A percentile compares a stretch with the other conserved stretches of the same genome.
phyloP scores from a whole-genome alignment of 2,113 vertebrate genomes.

The Sinocyclocheilus anophthalmus region DNA sequence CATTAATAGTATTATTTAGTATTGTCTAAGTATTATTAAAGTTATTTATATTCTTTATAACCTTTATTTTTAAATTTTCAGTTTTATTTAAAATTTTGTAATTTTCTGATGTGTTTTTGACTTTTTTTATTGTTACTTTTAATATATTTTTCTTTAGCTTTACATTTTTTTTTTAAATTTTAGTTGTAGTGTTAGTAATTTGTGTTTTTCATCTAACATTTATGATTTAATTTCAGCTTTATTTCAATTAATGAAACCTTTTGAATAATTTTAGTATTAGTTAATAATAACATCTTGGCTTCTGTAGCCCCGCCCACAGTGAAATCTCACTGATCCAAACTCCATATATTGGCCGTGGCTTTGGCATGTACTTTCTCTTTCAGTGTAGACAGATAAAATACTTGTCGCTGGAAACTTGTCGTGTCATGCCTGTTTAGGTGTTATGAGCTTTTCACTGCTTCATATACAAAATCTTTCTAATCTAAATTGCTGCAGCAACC shows the following conservation, averaged over 20 bases:
- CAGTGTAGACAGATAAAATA: neutral
- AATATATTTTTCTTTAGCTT: neutral
- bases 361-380: neutral
- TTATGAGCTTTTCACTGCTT: neutral
- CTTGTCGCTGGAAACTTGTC: neutral
- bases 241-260: neutral
- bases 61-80: neutral
- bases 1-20: neutral
- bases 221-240: neutral
- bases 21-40: no score
- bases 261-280: neutral
- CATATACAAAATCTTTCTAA: neutral
- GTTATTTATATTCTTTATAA: no score
- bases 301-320: neutral
- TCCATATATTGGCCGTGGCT: neutral
- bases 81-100: neutral
- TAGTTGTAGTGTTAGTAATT: neutral
- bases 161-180: neutral
- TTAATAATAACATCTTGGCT: neutral
- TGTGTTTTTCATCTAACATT: neutral
- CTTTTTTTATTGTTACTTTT: neutral
- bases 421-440: neutral
- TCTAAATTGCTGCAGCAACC: constrained; percentile 63
- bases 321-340: neutral
- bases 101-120: neutral